phyloP scores from a whole-genome alignment of 2,797 vertebrate species.

The Coranthus polyacanthus region DNA sequence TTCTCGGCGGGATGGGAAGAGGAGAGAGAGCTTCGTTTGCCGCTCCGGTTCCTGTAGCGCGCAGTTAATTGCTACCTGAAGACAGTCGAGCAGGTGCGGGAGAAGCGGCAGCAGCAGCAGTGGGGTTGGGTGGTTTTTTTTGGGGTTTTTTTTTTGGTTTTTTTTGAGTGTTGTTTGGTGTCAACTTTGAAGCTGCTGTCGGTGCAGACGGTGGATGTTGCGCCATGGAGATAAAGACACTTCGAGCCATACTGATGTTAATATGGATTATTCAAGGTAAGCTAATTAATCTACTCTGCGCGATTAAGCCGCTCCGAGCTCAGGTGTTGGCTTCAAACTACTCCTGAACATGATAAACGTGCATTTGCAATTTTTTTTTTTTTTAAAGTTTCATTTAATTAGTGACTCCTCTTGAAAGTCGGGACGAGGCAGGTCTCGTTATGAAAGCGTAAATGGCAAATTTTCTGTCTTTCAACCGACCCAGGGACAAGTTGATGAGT shows the following conservation, averaged over 20 bases:
- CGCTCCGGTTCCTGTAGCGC: constrained; percentile 16
- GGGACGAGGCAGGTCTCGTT: too few relatives aligned
- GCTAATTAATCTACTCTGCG: constrained; percentile 42
- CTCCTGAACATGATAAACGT: not conserved
- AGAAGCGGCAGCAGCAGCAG: not conserved
- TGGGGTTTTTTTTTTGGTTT: too few relatives aligned
- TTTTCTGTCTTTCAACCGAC: too few relatives aligned
- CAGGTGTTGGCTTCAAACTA: too few relatives aligned
- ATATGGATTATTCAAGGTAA: constrained; percentile 83
- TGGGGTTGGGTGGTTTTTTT: constrained; percentile 14
- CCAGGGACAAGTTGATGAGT: too few relatives aligned
- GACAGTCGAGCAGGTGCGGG: constrained; percentile 26
- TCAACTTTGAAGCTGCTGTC: constrained; percentile 58
- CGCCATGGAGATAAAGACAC: constrained; percentile 78
- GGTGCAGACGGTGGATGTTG: constrained; percentile 73
- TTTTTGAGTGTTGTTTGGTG: constrained; percentile 5
- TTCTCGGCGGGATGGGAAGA: constrained; percentile 42
- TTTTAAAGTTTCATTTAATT: not conserved
- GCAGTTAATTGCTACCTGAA: constrained; percentile 64
- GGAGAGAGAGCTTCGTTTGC: constrained; percentile 26
- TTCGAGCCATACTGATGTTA: constrained; percentile 75
- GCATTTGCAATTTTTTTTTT: not conserved
- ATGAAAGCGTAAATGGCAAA: too few relatives aligned
- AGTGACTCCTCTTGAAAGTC: not conserved
- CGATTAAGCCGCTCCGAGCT: constrained; percentile 1